phyloP scores from a whole-genome alignment of 2,113 vertebrate species.

The Alouatta palliata region DNA sequence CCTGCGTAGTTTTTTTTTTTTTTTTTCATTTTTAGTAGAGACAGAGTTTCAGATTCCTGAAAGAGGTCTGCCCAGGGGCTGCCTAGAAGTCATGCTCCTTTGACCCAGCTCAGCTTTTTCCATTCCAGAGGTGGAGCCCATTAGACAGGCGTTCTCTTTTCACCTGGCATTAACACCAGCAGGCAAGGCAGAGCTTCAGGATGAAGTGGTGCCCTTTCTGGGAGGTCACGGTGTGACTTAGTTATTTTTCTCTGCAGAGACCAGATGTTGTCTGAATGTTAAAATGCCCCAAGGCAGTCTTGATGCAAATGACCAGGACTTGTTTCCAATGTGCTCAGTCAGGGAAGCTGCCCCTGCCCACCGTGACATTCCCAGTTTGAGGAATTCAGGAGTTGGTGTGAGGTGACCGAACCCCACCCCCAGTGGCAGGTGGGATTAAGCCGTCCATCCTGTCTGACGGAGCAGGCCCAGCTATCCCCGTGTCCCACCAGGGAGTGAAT shows the following conservation, averaged over 20 bases:
- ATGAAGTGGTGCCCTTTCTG: fast-evolving
- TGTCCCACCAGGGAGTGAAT: background rate
- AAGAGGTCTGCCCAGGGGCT: background rate
- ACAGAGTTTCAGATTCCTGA: background rate
- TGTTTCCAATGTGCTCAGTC: background rate
- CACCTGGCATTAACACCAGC: background rate
- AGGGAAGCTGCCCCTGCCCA: background rate
- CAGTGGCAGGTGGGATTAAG: background rate
- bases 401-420: background rate
- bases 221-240: background rate
- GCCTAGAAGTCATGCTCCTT: background rate
- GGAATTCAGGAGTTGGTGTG: background rate
- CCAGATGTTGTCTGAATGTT: background rate
- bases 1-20: no score
- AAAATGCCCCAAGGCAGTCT: background rate
- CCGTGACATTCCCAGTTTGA: background rate
- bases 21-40: no score
- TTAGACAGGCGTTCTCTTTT: background rate
- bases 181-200: background rate
- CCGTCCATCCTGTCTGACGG: background rate
- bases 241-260: background rate
- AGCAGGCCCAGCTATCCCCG: background rate
- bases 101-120: no score
- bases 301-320: background rate
- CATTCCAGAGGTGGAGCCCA: background rate